Evolutionary conservation across 64 coral and sea anemone genomes (phyloP).

Genomic region (Pachyseris speciosa): DNA sequence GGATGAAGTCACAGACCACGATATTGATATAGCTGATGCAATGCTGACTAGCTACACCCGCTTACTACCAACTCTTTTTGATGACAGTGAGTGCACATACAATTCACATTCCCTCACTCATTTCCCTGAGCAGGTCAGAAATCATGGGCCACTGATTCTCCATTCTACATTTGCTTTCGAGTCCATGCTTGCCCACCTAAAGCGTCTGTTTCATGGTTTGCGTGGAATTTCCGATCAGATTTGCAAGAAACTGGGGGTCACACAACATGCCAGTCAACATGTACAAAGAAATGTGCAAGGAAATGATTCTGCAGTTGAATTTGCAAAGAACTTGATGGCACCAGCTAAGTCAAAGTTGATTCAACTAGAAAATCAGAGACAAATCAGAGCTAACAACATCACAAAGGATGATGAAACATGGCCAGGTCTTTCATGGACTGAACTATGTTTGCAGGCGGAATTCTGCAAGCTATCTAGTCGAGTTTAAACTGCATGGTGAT

Average conservation of each 20-base stretch:
- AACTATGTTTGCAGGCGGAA: too few relatives aligned
- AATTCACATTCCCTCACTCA: conserved; percentile 81
- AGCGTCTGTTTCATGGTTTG: conserved; percentile 76
- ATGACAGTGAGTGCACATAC: conserved; percentile 47
- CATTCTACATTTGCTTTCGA: conserved; percentile 82
- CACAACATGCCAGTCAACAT: conserved; percentile 56
- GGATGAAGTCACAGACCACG: conserved; percentile 65
- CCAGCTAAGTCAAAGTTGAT: conserved; percentile 40
- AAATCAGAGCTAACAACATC: conserved; percentile 1
- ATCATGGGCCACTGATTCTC: conserved; percentile 77
- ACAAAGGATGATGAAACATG: conserved; percentile 61
- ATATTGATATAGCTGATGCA: conserved; percentile 76
- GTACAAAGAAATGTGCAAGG: conserved; percentile 28
- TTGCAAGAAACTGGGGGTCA: conserved; percentile 45
- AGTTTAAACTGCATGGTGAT: conserved; percentile 11
- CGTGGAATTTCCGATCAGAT: conserved; percentile 84
- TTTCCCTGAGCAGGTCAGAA: conserved; percentile 73
- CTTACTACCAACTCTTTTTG: conserved; percentile 55
- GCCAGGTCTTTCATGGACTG: conserved; percentile 59
- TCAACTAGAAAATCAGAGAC: conserved; percentile 49
- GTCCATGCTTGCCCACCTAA: conserved; percentile 72
- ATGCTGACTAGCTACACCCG: conserved; percentile 63
- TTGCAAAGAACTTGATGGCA: conserved; percentile 44
- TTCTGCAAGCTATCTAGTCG: conserved; percentile 59
- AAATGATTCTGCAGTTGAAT: conserved; percentile 43